Evolutionary conservation across 2,888 invertebrate genomes (phyloP), one percentile per base, ranked within the genome.

Genomic region (Cosmia trapezina): DNA sequence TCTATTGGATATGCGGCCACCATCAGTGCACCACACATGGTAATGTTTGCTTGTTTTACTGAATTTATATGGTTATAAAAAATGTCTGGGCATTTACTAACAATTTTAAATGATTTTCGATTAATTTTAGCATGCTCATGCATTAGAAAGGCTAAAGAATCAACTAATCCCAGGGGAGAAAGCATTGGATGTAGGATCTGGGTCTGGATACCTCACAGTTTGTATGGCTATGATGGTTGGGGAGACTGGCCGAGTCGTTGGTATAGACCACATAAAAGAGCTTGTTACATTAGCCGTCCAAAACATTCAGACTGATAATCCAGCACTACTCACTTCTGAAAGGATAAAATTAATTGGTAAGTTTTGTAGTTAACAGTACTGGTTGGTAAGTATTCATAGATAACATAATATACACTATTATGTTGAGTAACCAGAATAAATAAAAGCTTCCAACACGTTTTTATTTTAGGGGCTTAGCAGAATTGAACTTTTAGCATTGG

Each of bases 1-100:
- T 97, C 98, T 65, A 99, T 99, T 90, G 99, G 99, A 62, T 99
- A 97, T 92, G 98, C 98, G 43, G 99, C 99, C 8, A 99, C 99
- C 0, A 99, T 99, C 78, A 98, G 98, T 94, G 99, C 99, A 51
- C 99, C 99, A 17, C 99, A 99, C 92, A 99, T 99, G 99, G 98
- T 98, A 94, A 91, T 67, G 3, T 54, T 43, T 67, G 2, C 51
- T 43, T 59, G 19, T 54, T 62, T 17, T 28, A 57, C 8, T 41
- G 0, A 9, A 51, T 17, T 56, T 17, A 51, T 76, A 2, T 28
- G 49, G 66, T 43, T 12, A 1, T 9, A n/a, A n/a, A 49, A 61
- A 56, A 56, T 47, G 2, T 17, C 2, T 51, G 17, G 9, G 1
- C 4, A 5, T 51, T 61, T 22, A 61, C 22, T 63, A 74, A 49